Base-by-base conservation (phyloP, 2,113 vertebrate species). In the Corydoras maculifer region DNA sequence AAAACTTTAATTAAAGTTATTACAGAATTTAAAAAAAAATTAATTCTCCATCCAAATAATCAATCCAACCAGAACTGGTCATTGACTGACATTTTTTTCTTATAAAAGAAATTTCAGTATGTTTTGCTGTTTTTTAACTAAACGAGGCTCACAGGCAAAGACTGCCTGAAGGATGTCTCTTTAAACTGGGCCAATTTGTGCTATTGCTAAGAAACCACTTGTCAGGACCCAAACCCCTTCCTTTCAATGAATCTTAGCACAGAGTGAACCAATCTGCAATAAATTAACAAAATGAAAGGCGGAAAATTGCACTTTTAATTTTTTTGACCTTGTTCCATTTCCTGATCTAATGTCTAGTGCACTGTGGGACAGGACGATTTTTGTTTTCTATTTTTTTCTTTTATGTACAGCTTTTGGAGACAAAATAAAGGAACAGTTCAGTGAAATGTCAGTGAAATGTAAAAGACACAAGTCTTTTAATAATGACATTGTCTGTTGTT, bases 121-220 rank as follows among this genome's bases (percentile, higher is more conserved):
- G 4, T 43, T n/a, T n/a, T n/a, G n/a, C n/a, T n/a, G n/a, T n/a
- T 43, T 43, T 43, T 43, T 43, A 8, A 5, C 35, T 43, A 43
- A 43, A 43, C 7, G 35, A 43, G 35, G 4, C 35, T 43, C 35
- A 43, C 4, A 8, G 35, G 2, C 84, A 88, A 84, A 54, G 86
- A 88, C 88, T 86, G 90, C 91, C 87, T 86, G 82, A 85, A 85
- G 87, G 91, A 84, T 88, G 90, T 88, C 90, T 30, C 15, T 55
- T 71, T 78, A 61, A 54, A 77, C 75, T 73, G 85, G 85, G 82
- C 82, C 85, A 86, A 83, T 86, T 65, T 75, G 81, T 82, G 62
- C 79, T 80, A 86, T 91, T 92, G 91, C 91, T 88, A 87, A 86
- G 90, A 91, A 87, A 90, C 89, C 85, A 79, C 79, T 78, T 84